Conservation (phyloP, 2,888 invertebrate genomes). For the Eupithecia dodoneata region DNA sequence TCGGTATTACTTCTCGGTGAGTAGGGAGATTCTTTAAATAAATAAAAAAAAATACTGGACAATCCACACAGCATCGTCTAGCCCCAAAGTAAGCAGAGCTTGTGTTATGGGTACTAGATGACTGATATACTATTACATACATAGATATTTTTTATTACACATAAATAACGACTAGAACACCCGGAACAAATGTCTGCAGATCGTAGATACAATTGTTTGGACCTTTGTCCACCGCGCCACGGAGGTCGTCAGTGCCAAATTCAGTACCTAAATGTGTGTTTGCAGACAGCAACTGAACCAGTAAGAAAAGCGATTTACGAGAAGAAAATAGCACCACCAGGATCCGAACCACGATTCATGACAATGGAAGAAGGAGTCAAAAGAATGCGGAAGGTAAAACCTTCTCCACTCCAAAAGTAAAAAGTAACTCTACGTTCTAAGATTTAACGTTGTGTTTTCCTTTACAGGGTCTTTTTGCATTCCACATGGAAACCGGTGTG, state of each 20-base stretch:
- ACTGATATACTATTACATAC: too few species aligned
- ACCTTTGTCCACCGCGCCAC: too few species aligned
- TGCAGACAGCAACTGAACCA: conserved; percentile 86
- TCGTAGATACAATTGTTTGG: too few species aligned
- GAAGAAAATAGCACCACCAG: conserved; percentile 86
- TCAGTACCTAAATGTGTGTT: conserved; percentile 25
- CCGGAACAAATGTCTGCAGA: too few species aligned
- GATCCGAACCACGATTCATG: conserved; percentile 83
- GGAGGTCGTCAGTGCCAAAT: too few species aligned
- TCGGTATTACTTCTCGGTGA: conserved; percentile 86
- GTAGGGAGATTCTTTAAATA: neutral
- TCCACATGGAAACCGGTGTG: conserved; percentile 87
- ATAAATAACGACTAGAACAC: too few species aligned
- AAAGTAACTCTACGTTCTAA: neutral
- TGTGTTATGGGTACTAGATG: too few species aligned
- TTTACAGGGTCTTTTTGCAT: conserved; percentile 85
- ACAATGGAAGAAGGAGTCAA: conserved; percentile 85
- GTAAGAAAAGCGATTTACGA: conserved; percentile 85
- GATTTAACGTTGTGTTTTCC: neutral
- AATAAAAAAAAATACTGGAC: too few species aligned
- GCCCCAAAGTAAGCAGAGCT: too few species aligned
- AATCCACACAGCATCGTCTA: too few species aligned
- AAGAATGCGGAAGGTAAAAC: conserved; percentile 76
- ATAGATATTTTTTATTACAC: too few species aligned
- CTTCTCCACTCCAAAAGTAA: neutral